Evolutionary conservation across 2,888 invertebrate genomes (phyloP).

Genomic region (Protophormia terraenovae): DNA sequence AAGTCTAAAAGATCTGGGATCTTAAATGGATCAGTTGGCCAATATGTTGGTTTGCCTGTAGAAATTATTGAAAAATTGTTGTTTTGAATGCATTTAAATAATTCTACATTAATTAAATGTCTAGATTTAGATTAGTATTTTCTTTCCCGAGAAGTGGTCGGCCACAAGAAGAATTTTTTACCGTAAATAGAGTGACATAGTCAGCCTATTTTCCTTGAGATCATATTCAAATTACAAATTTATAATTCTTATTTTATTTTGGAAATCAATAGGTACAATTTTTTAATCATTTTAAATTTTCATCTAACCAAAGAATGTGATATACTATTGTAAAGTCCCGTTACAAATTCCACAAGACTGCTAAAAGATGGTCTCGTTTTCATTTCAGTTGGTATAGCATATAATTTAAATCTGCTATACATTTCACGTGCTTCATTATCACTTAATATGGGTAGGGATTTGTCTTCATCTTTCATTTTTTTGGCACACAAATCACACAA

Average conservation of each 20-base stretch:
- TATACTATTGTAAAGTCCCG: slow-evolving; percentile 41
- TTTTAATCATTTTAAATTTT: not conserved
- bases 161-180: no score
- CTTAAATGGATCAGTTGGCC: no score
- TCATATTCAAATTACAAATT: no score
- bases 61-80: no score
- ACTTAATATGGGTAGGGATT: slow-evolving; percentile 33
- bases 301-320: not conserved
- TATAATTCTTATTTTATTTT: not conserved
- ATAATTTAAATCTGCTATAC: slow-evolving; percentile 71
- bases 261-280: not conserved
- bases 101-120: no score
- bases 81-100: no score
- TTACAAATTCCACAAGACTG: slow-evolving; percentile 69
- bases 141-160: no score
- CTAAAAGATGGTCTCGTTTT: slow-evolving; percentile 75
- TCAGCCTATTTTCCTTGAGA: no score
- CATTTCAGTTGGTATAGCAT: slow-evolving; percentile 75
- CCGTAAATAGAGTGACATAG: no score
- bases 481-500: slow-evolving; percentile 45
- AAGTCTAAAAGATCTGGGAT: no score
- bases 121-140: no score
- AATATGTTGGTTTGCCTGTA: no score
- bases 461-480: not conserved
- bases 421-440: slow-evolving; percentile 72